Evolutionary conservation across 2,797 vertebrate genomes (phyloP), one percentile per base, ranked within the genome.

Genomic region (Sebastes minor): DNA sequence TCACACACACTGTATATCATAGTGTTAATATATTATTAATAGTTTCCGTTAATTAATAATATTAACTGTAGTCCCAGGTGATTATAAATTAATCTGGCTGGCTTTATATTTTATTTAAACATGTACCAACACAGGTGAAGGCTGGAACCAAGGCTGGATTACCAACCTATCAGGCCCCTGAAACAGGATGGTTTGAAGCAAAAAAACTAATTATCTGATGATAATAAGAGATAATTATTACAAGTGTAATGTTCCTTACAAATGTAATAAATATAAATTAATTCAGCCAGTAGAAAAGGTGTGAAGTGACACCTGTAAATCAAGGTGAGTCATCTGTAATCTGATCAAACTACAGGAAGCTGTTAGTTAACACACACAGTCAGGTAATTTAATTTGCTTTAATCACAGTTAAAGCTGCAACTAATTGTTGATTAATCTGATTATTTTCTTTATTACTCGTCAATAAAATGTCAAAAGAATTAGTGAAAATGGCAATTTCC

Each of bases 281-380:
- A 20, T 52, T 52, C 18, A 52, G 46, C 16, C 46, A 52, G 46
- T 52, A 9, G 46, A 52, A 52, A 52, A 56, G 62, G 56, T 67
- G 57, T 33, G 22, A 59, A 65, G 22, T 67, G 59, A 83, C 11
- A 73, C 55, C 71, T 10, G 9, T 27, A 38, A 77, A 20, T 65
- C 14, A n/a, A 27, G 61, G 49, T 35, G 57, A 63, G 28, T 28
- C 8, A 62, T 57, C 33, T 67, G 68, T 88, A 79, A 74, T 74
- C 86, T 78, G 55, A 78, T 88, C 69, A 74, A 23, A 25, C 67
- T 79, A 64, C 42, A 55, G 33, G 13, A 67, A 14, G n/a, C 13
- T 10, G 22, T 64, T 61, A 70, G 23, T 71, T 49, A 67, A 62
- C 10, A 56, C 1, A 1, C 2, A 20, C 1, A 16, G 18, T 16